Evolutionary conservation across 2,797 vertebrate genomes (phyloP), one percentile per base, ranked within the genome.

Genomic region (Eleutherodactylus coqui): DNA sequence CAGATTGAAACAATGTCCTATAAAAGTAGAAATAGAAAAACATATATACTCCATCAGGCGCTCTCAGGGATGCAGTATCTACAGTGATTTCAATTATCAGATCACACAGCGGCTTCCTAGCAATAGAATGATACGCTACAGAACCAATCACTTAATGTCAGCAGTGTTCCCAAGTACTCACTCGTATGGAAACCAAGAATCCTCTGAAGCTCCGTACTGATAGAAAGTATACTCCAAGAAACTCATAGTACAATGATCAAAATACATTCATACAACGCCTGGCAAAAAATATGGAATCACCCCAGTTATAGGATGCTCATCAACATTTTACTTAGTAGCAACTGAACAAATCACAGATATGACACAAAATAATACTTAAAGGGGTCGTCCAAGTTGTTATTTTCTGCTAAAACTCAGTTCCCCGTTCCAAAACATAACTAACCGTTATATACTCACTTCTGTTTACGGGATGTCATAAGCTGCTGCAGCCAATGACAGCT

Each of bases 1-100:
- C 9, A 70, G 9, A 70, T 9, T 34, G 16, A n/a, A 70, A 11
- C 3, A 64, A 64, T 29, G 27, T 64, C 36, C 67, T 70, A 21
- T 70, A 70, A 24, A n/a, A 70, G 67, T 21, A 38, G 64, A 69
- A 8, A 38, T 70, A 70, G 67, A 41, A 41, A 27, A 41, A 10
- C 36, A 38, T 41, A 24, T 10, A 38, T 41, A 21, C 67, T 70
- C 36, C 60, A 64, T 64, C 60, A 64, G 60, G 60, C 27, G 41
- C 67, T 70, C 36, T 70, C 67, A 41, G 21, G 36, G 67, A 70
- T 24, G 7, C 34, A 38, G 32, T 19, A 34, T 64, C 60, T 34
- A 64, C 27, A 5, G 34, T 21, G 41, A 70, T 70, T 70, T 70
- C 67, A 41, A 70, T 70, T n/a, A 70, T 41, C 19, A 70, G 67